Conservation (phyloP, 37 sponge, comb jelly and placozoan species). For the Tethya wilhelma region DNA sequence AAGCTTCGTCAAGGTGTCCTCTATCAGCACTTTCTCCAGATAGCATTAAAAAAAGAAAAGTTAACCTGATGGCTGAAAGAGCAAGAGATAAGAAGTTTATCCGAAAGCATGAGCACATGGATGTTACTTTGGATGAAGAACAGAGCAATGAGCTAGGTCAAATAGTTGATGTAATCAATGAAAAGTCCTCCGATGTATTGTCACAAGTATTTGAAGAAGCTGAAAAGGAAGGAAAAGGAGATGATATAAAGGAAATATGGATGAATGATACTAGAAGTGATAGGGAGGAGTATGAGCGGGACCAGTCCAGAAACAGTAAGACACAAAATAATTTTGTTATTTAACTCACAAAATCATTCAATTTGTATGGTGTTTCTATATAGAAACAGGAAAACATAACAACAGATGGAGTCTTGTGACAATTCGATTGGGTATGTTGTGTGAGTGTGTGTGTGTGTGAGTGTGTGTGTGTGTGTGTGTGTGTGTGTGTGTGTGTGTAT, state of each 20-base stretch:
- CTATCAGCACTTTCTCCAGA: not conserved
- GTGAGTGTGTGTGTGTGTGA: no score
- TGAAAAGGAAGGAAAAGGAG: not conserved
- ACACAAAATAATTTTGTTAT: no score
- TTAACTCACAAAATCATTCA: no score
- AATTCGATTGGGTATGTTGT: not conserved
- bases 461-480: no score
- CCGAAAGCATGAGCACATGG: not conserved
- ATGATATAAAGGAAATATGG: not conserved
- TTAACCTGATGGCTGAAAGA: not conserved
- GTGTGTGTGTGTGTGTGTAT: no score
- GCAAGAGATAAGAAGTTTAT: not conserved
- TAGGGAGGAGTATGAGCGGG: not conserved
- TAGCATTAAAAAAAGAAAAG: not conserved
- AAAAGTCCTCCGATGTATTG: not conserved
- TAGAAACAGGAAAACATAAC: not conserved
- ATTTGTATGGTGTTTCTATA: no score
- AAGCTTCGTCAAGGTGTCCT: not conserved
- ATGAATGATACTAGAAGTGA: not conserved
- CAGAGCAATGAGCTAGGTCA: not conserved
- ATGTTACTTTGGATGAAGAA: not conserved
- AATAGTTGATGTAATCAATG: not conserved
- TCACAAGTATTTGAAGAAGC: not conserved
- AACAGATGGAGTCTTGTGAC: constrained; percentile 11
- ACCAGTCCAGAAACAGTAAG: not conserved